Percentiles rank a stretch among this genome's conserved stretches.
Conservation (phyloP, 1,140 invertebrate genomes). For the Micrasema minimum region DNA sequence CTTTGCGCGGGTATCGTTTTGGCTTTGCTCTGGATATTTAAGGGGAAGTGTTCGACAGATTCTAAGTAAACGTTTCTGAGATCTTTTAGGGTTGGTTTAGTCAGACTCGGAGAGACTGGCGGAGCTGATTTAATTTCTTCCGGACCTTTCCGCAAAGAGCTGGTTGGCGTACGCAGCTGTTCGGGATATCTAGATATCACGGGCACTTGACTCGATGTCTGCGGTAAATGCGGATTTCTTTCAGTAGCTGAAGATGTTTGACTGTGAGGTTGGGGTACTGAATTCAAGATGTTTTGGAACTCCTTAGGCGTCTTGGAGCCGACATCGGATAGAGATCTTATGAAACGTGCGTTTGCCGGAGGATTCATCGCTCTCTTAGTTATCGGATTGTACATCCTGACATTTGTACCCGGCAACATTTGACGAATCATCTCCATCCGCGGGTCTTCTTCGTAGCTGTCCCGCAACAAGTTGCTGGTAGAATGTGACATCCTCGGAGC, state of each 20-base stretch:
- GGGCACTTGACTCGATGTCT: neutral
- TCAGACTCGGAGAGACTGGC: neutral
- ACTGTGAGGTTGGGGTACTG: neutral
- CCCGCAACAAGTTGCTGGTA: too few species aligned
- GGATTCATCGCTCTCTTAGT: neutral
- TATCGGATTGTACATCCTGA: neutral
- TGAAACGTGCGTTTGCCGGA: neutral
- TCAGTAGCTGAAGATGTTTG: neutral
- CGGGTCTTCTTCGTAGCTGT: neutral
- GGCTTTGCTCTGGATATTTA: neutral
- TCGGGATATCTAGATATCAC: neutral
- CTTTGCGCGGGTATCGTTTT: neutral
- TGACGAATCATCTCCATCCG: constrained; percentile 9
- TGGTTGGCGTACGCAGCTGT: neutral
- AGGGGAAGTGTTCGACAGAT: constrained; percentile 7
- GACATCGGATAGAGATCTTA: neutral
- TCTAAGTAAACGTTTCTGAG: constrained; percentile 18
- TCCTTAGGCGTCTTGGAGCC: neutral
- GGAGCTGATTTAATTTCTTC: neutral
- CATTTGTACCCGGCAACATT: constrained; percentile 2
- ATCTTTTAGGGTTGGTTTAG: neutral
- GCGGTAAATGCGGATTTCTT: too few species aligned
- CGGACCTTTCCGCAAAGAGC: neutral
- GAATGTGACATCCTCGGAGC: too few species aligned
- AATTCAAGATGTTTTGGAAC: neutral